Percentiles rank a stretch among this genome's conserved stretches.
Evolutionary conservation across 2,113 vertebrate genomes (phyloP).

Genomic region (Podarcis raffonei): DNA sequence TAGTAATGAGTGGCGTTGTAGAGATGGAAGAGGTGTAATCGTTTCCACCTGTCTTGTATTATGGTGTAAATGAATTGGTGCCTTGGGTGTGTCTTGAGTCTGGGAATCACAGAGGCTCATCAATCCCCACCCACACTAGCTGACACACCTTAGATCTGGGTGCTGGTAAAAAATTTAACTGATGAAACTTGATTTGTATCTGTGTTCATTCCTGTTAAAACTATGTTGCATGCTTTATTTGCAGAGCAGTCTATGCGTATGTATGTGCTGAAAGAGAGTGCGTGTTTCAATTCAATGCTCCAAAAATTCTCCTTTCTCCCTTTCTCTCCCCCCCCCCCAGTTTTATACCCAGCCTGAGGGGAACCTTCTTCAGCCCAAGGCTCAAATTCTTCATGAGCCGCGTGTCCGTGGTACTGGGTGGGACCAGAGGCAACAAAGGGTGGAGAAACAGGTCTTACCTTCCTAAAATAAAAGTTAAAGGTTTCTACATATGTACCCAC

Average conservation of each 20-base stretch:
- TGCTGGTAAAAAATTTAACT: not conserved
- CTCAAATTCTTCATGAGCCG: too few relatives aligned
- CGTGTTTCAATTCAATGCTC: not conserved
- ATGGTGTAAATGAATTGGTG: not conserved
- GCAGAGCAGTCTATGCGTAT: not conserved
- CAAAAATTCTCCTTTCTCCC: not conserved
- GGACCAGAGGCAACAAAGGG: too few relatives aligned
- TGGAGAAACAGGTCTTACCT: too few relatives aligned
- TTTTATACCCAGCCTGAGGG: not conserved
- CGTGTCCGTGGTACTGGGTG: too few relatives aligned
- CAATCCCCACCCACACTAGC: conserved; percentile 10
- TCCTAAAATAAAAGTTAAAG: too few relatives aligned
- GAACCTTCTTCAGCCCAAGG: too few relatives aligned
- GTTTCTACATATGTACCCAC: too few relatives aligned
- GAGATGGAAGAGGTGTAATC: rapidly evolving
- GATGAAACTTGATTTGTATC: not conserved
- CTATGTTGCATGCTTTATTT: not conserved
- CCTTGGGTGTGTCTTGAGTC: conserved; percentile 42
- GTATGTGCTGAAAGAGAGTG: not conserved
- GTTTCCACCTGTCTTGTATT: not conserved
- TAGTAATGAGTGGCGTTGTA: not conserved
- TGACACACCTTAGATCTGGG: not conserved
- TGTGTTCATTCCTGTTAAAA: not conserved
- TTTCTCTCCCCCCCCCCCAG: not conserved
- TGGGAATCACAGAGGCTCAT: not conserved